phyloP scores from a whole-genome alignment of 2,888 invertebrate genomes.

The Caenorhabditis angaria region DNA sequence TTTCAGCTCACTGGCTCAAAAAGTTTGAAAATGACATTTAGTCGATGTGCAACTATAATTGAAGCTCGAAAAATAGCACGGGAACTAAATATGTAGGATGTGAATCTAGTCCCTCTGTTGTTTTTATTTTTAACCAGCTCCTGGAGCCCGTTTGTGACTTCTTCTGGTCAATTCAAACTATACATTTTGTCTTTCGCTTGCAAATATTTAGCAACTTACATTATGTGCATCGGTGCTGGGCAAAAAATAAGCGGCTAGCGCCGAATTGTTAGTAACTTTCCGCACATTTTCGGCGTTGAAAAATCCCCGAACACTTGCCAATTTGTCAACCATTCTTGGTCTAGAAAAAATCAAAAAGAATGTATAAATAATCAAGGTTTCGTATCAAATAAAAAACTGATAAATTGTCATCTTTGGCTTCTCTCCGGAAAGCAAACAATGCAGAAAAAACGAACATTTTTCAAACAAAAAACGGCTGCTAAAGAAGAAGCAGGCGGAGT shows the following conservation, averaged over 20 bases:
- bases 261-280: conserved; percentile 20
- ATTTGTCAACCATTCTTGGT: background rate
- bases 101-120: too few species aligned
- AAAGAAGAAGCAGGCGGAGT: background rate
- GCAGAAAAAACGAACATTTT: background rate
- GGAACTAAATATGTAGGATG: too few species aligned
- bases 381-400: background rate
- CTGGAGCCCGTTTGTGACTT: too few species aligned
- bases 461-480: background rate
- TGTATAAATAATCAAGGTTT: background rate
- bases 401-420: background rate
- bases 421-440: too few species aligned
- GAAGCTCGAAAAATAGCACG: too few species aligned
- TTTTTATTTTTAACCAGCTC: too few species aligned
- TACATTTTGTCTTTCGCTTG: too few species aligned
- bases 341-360: background rate
- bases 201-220: conserved; percentile 37
- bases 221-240: conserved; percentile 70
- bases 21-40: too few species aligned
- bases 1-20: too few species aligned
- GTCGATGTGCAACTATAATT: too few species aligned
- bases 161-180: too few species aligned
- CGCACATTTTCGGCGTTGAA: conserved; percentile 35
- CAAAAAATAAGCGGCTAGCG: conserved; percentile 61
- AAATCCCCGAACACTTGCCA: conserved; percentile 23